Base-by-base conservation (phyloP, 2,797 vertebrate genomes). In the Harpagifer antarcticus region DNA sequence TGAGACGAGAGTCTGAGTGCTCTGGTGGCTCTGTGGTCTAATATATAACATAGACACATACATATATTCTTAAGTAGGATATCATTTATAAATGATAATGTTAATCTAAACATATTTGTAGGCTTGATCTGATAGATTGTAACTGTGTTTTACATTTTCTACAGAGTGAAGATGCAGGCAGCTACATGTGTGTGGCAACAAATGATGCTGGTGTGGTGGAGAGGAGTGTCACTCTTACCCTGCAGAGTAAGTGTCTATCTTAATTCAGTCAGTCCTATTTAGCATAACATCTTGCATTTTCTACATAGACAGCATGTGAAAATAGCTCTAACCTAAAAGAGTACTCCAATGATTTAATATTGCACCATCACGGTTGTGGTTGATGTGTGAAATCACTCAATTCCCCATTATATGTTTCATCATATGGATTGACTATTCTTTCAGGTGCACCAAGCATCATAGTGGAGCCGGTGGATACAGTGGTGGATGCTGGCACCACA, bases 111-210 rank as follows among this genome's bases (percentile, higher is more conserved):
- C 7, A 43, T 53, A 12, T 42, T 63, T 15, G 1, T 23, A 10
- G 43, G 19, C 19, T 5, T 23, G 14, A 50, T 3, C 20, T 72
- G 6, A 54, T 47, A 3, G 6, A 54, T 47, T 2, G 49, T 0
- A 13, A n/a, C 10, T 60, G 10, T 42, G 31, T 76, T 59, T 27
- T 45, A 0, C 8, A 27, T 74, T 54, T 56, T 54, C 16, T 15
- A 3, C 75, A 99, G 98, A 96, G 94, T 53, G 98, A 99, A 92
- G 98, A 99, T 85, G 96, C 96, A 2, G 98, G 97, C 37, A 96
- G 94, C 90, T 99, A 99, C 74, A 95, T 95, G 27, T 99, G 98
- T 0, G 93, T 99, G 65, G 98, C 98, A 9, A 95, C 96, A 68
- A 99, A 99, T 1, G 97, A 98, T 1, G 98, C 96, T 0, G 98